Evolutionary conservation across 2,113 vertebrate species (phyloP).

Genomic region (Cygnus atratus): DNA sequence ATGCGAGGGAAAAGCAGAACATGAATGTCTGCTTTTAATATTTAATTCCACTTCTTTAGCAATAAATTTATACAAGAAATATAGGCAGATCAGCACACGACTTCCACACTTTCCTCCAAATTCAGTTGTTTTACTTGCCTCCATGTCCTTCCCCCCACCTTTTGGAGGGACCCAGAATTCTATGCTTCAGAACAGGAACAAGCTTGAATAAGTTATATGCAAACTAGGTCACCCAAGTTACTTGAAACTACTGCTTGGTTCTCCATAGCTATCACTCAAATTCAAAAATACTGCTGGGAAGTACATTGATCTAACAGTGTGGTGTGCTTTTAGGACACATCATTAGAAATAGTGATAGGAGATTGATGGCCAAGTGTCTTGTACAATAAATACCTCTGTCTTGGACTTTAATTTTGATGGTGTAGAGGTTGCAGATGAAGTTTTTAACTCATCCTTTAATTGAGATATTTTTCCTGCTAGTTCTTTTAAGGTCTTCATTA

Average conservation of each 20-base stretch:
- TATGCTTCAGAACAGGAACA: neutral
- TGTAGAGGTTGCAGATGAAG: conserved; percentile 74
- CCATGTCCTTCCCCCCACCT: neutral
- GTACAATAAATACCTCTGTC: conserved; percentile 82
- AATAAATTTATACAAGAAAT: fast-evolving
- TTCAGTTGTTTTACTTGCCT: neutral
- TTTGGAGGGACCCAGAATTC: neutral
- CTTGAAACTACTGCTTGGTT: neutral
- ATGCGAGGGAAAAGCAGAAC: neutral
- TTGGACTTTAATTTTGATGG: conserved; percentile 89
- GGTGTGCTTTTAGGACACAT: neutral
- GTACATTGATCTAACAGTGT: neutral
- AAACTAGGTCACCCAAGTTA: neutral
- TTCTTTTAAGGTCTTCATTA: conserved; percentile 97
- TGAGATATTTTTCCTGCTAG: conserved; percentile 93
- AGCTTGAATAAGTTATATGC: neutral
- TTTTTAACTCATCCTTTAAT: conserved; percentile 93
- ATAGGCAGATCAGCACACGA: neutral
- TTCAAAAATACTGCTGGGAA: neutral
- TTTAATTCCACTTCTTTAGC: neutral
- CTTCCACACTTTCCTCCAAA: fast-evolving
- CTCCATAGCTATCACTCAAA: neutral
- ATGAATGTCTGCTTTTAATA: neutral
- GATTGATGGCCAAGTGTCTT: neutral
- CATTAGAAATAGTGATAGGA: neutral